A percentile compares a stretch with the other conserved stretches of the same genome.
Evolutionary conservation across 30 jellyfish, hydroid and myxozoan genomes (phyloP).

Genomic region (Pelagia noctiluca): DNA sequence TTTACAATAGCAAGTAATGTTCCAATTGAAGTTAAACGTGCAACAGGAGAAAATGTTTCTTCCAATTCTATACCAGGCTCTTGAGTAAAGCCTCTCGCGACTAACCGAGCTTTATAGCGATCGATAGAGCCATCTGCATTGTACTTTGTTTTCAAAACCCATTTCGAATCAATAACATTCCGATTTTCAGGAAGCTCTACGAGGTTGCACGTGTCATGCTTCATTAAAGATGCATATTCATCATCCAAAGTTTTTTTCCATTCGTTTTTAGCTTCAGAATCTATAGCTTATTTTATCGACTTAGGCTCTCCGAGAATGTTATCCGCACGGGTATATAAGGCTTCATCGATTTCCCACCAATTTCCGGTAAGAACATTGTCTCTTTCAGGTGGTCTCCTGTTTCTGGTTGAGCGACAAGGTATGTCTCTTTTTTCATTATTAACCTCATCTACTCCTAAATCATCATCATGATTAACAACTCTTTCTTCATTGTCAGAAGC

Average conservation of each 20-base stretch:
- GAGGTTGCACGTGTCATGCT: conserved; percentile 53
- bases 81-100: conserved; percentile 67
- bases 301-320: conserved; percentile 11
- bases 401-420: conserved; percentile 18
- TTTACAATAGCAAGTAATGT: conserved; percentile 35
- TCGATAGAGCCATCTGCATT: conserved; percentile 60
- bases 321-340: conserved; percentile 8
- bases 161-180: conserved; percentile 52
- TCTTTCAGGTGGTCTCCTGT: conserved; percentile 18
- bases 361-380: conserved; percentile 10
- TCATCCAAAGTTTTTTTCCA: conserved; percentile 49
- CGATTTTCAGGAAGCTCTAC: conserved; percentile 48
- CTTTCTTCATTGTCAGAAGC: conserved; percentile 1
- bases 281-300: conserved; percentile 8
- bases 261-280: conserved; percentile 7
- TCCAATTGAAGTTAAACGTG: conserved; percentile 27
- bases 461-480: neutral
- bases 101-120: conserved; percentile 70
- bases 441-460: neutral
- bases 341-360: conserved; percentile 23
- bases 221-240: conserved; percentile 34
- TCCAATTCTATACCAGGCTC: conserved; percentile 45
- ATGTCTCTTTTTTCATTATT: neutral
- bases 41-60: conserved; percentile 62
- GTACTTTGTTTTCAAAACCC: conserved; percentile 60